Evolutionary conservation across 1,140 invertebrate species (phyloP), one percentile per base, ranked within the genome.

Genomic region (Cherax destructor): DNA sequence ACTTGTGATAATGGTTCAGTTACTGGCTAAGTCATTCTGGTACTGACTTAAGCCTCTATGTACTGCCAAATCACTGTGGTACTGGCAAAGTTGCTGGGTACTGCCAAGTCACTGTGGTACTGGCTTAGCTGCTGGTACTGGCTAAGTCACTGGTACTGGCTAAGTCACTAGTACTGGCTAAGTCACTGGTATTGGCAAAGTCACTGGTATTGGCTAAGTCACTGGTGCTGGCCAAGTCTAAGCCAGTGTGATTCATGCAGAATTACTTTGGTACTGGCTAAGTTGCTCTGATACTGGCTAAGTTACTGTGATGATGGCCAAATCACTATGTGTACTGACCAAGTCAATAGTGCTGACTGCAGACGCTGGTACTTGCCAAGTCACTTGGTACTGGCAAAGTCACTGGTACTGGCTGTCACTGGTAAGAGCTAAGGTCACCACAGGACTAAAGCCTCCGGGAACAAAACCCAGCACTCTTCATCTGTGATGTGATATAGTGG

Each of bases 391-490:
- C 81, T 47, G 81, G 81, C 21, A 47, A 61, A 69, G 59, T 83
- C 52, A 56, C 65, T 76, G 74, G 84, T 52, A 77, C 72, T 79
- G 56, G 77, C 59, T 30, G 24, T 49, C 85, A 79, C 76, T 56
- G 76, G 83, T 52, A 56, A 76, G 65, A 76, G 85, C 85, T 65
- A 30, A 65, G 76, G 85, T 30, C 76, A 79, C 18, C 30, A 69
- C 24, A 65, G 65, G 80, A 30, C 65, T 52, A 59, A 50, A 89
- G 79, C 89, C 89, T 85, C 83, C 89, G 89, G 89, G 89, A 91
- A 91, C 89, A 91, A 91, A 90, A 78, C 89, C 89, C 83, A 91
- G 89, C 89, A 91, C 89, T 91, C 83, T 91, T 91, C 89, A 91
- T 91, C 89, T 91, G 89, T 91, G 89, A 91, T 91, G 89, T 91